phyloP scores from a whole-genome alignment of 2,888 invertebrate species.

The Loripinus fragilis region DNA sequence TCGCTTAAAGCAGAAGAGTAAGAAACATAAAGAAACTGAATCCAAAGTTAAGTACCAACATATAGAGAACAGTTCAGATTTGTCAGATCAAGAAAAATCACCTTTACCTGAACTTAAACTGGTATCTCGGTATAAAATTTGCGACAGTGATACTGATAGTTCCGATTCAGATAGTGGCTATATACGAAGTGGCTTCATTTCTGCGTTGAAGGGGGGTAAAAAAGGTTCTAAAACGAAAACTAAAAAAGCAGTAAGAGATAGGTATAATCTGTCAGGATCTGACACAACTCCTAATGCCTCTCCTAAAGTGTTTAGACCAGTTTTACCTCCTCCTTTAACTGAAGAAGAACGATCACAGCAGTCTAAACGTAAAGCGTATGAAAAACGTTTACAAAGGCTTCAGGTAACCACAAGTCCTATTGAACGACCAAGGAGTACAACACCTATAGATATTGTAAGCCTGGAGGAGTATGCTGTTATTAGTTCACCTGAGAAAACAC shows the following conservation, averaged over 20 bases:
- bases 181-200: conserved; percentile 60
- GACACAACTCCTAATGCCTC: conserved; percentile 71
- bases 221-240: neutral
- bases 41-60: conserved; percentile 55
- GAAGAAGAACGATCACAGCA: conserved; percentile 60
- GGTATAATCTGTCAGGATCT: conserved; percentile 16
- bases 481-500: conserved; percentile 75
- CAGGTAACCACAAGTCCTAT: conserved; percentile 78
- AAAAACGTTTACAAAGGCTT: conserved; percentile 73
- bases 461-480: conserved; percentile 75
- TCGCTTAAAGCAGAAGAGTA: conserved; percentile 48
- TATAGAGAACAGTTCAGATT: conserved; percentile 51
- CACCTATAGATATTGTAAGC: conserved; percentile 77
- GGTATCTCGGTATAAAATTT: conserved; percentile 20
- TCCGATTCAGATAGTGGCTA: conserved; percentile 67
- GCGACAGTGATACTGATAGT: conserved; percentile 56
- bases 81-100: conserved; percentile 53
- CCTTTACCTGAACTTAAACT: conserved; percentile 36
- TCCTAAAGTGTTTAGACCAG: conserved; percentile 57
- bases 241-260: neutral
- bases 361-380: conserved; percentile 77
- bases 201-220: conserved; percentile 38
- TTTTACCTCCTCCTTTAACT: conserved; percentile 58
- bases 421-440: conserved; percentile 76
- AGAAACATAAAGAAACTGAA: conserved; percentile 51